Percentiles rank a stretch among this genome's conserved stretches.
phyloP scores from a whole-genome alignment of 2,888 invertebrate species.

The Zootermopsis nevadensis region DNA sequence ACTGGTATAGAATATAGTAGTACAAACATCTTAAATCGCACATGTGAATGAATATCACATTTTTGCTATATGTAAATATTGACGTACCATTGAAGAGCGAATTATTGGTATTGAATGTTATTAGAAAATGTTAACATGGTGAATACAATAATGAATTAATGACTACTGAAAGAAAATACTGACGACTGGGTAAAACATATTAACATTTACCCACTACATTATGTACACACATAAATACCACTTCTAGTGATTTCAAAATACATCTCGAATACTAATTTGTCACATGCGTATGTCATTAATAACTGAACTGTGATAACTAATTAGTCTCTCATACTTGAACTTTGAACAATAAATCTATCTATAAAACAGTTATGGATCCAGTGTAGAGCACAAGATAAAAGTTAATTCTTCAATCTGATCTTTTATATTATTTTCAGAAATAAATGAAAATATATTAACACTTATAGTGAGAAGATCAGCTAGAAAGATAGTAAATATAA shows the following conservation, averaged over 20 bases:
- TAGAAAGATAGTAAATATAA: too few species aligned
- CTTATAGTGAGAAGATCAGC: too few species aligned
- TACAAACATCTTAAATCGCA: too few species aligned
- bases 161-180: constrained; percentile 18
- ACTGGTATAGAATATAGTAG: too few species aligned
- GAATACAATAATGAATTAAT: not conserved
- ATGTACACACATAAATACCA: constrained; percentile 34
- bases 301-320: not conserved
- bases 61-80: not conserved
- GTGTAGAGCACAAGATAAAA: not conserved
- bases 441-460: too few species aligned
- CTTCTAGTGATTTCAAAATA: constrained; percentile 6
- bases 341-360: not conserved
- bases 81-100: not conserved
- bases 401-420: not conserved
- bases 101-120: not conserved
- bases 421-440: too few species aligned
- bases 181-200: not conserved
- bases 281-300: not conserved
- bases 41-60: not conserved
- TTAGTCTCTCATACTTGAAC: not conserved
- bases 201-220: constrained; percentile 21
- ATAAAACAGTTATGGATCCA: not conserved
- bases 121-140: constrained; percentile 3
- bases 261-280: not conserved